A percentile compares a stretch with the other conserved stretches of the same genome.
Conservation (phyloP, 1,140 invertebrate species). For the Phortica variegata region DNA sequence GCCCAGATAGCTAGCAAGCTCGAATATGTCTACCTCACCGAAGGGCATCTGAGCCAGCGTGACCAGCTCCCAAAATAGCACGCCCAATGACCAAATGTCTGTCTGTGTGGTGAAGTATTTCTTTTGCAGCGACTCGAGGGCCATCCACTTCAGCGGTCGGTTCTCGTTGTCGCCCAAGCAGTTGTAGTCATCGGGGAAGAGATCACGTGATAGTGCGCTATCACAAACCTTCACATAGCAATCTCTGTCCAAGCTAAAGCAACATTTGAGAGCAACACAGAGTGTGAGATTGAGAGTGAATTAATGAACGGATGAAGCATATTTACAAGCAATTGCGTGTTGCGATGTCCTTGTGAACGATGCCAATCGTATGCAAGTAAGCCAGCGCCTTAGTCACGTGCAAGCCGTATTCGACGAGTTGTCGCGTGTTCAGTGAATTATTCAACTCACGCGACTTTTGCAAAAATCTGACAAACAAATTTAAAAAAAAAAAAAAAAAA, state of each 20-base stretch:
- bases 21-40: slow-evolving; percentile 88
- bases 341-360: slow-evolving; percentile 89
- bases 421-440: slow-evolving; percentile 70
- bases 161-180: slow-evolving; percentile 94
- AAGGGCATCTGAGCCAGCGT: slow-evolving; percentile 67
- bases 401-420: slow-evolving; percentile 86
- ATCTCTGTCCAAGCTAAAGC: slow-evolving; percentile 79
- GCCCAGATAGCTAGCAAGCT: slow-evolving; percentile 81
- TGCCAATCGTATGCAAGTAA: slow-evolving; percentile 84
- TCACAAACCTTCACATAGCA: slow-evolving; percentile 86
- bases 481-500: no score
- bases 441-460: slow-evolving; percentile 65
- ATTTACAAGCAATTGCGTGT: slow-evolving; percentile 88
- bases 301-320: slow-evolving; percentile 1
- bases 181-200: slow-evolving; percentile 94
- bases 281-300: background rate
- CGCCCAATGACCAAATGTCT: slow-evolving; percentile 82
- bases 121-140: slow-evolving; percentile 82
- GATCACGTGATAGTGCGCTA: slow-evolving; percentile 82
- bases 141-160: slow-evolving; percentile 93
- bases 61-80: slow-evolving; percentile 91
- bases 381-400: slow-evolving; percentile 84
- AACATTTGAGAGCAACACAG: slow-evolving; percentile 47
- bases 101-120: slow-evolving; percentile 58
- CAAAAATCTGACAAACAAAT: slow-evolving; percentile 61